Evolutionary conservation across 2,797 vertebrate species (phyloP).

Genomic region (Lophotriccus pileatus): DNA sequence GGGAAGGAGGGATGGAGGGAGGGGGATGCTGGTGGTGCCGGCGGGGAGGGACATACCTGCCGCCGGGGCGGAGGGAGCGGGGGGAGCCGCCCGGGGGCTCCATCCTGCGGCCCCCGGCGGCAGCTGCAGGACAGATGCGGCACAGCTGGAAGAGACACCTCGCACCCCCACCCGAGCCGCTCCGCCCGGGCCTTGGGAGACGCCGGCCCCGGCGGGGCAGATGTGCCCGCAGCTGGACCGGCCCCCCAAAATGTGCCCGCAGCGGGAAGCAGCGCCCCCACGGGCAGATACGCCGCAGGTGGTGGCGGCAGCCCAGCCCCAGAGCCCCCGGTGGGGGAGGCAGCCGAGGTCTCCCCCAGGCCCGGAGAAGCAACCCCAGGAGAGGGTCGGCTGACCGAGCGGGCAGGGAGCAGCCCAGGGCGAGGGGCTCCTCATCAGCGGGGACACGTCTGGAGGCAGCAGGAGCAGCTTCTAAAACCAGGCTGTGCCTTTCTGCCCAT

Average conservation of each 20-base stretch:
- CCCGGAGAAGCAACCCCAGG: neutral
- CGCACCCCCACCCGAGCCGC: neutral
- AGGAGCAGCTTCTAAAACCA: neutral
- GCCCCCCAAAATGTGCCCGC: neutral
- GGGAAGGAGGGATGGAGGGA: conserved; percentile 2
- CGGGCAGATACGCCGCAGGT: neutral
- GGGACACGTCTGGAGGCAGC: neutral
- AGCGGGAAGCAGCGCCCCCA: neutral
- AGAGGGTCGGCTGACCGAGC: neutral
- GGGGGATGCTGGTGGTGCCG: conserved; percentile 35
- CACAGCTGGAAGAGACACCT: neutral
- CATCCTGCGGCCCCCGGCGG: neutral
- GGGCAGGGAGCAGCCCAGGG: neutral
- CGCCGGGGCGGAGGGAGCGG: neutral
- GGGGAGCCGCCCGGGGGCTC: neutral
- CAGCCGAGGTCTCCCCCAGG: neutral
- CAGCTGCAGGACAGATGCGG: neutral
- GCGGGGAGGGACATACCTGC: conserved; percentile 21
- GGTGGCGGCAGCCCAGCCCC: neutral
- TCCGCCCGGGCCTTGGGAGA: neutral
- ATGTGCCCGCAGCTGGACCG: neutral
- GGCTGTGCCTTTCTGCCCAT: rapidly evolving
- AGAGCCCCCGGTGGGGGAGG: neutral
- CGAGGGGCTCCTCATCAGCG: neutral
- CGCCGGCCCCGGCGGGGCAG: neutral